phyloP scores from a whole-genome alignment of 92 coral and sea anemone genomes.

The Ricordea florida region DNA sequence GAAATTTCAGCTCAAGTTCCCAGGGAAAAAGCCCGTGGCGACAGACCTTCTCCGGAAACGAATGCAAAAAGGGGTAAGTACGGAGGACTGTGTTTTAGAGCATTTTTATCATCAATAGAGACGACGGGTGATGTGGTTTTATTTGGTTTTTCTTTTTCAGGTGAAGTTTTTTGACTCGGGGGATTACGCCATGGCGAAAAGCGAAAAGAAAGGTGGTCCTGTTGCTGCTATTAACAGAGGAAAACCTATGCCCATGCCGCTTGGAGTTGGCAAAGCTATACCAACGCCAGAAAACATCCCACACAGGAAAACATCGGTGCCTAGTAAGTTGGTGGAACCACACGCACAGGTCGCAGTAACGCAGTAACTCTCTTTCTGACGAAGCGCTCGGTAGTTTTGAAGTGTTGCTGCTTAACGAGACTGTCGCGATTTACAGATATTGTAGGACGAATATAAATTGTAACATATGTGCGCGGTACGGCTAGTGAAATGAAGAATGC shows the following conservation, averaged over 20 bases:
- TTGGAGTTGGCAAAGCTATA: conserved; percentile 91
- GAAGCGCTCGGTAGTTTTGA: background rate
- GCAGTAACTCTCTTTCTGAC: conserved; percentile 12
- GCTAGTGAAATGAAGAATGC: no score
- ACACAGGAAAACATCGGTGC: conserved; percentile 98
- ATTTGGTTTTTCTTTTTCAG: conserved; percentile 24
- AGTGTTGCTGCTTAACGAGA: background rate
- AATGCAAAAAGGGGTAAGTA: conserved; percentile 92
- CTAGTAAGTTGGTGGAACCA: conserved; percentile 91
- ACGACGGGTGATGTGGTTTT: background rate
- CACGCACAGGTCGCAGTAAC: conserved; percentile 35
- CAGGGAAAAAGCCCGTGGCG: conserved; percentile 83
- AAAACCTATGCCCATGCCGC: conserved; percentile 55
- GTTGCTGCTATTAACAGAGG: conserved; percentile 65
- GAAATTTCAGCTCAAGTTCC: conserved; percentile 86
- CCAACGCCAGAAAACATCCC: conserved; percentile 99
- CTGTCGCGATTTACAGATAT: no score
- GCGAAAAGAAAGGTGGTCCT: conserved; percentile 77
- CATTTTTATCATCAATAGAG: background rate
- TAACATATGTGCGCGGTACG: no score
- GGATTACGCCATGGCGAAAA: conserved; percentile 96
- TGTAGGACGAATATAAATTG: no score
- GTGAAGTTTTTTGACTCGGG: conserved; percentile 99
- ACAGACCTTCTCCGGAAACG: conserved; percentile 87
- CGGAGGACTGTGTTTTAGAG: no score